Percentiles rank a stretch among this genome's conserved stretches.
phyloP scores from a whole-genome alignment of 2,113 vertebrate species.

The Erythrocercus mccallii region DNA sequence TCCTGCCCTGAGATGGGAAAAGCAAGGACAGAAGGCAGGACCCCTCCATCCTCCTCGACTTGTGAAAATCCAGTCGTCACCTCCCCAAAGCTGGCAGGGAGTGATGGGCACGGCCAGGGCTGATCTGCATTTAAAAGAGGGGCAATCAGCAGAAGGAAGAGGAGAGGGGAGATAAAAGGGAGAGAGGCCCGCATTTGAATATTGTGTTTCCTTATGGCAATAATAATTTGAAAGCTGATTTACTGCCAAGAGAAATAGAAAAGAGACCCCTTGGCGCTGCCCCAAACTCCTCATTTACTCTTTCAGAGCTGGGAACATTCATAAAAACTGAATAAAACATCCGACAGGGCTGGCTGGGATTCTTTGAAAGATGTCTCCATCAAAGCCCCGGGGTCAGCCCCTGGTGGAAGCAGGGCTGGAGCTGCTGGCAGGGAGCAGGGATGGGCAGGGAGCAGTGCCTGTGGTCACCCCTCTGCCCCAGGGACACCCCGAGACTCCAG shows the following conservation, averaged over 20 bases:
- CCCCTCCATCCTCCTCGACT: rapidly evolving
- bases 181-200: background rate
- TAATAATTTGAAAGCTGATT: slow-evolving; percentile 39
- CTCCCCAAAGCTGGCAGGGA: background rate
- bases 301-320: background rate
- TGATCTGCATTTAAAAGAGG: slow-evolving; percentile 27
- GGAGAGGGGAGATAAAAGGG: background rate
- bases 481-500: background rate
- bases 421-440: background rate
- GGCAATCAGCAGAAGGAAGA: background rate
- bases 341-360: background rate
- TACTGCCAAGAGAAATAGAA: slow-evolving; percentile 23
- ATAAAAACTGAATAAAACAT: slow-evolving; percentile 11
- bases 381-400: background rate
- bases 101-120: background rate
- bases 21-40: background rate
- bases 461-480: background rate
- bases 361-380: slow-evolving; percentile 12
- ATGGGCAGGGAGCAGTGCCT: background rate
- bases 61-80: background rate
- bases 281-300: slow-evolving; percentile 25
- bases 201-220: background rate
- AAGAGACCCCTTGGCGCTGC: slow-evolving; percentile 16
- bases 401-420: background rate
- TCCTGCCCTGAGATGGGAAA: background rate